Base-by-base conservation (phyloP, 2,797 vertebrate genomes). In the Rhincodon typus region DNA sequence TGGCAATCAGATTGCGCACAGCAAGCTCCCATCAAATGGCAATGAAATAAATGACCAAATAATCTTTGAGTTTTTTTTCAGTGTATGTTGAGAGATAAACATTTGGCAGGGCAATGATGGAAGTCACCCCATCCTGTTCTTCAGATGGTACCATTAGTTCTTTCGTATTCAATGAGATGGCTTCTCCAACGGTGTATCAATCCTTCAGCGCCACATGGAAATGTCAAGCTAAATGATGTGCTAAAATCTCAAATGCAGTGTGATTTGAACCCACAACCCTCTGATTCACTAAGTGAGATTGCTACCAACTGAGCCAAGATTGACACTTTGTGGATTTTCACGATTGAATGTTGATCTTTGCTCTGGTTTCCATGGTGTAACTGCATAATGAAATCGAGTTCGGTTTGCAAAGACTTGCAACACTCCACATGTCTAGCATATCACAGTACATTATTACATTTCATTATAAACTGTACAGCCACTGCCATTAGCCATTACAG, bases 291-390 rank as follows among this genome's bases (percentile, higher is more conserved):
- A 66, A 66, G 57, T 34, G 30, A 91, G 88, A 62, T 19, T n/a
- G 53, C 53, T 66, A 66, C 50, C 17, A 15, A 91, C 57, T n/a
- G 57, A 66, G 34, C 34, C 53, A 91, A 66, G 57, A 7, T 13
- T 30, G 50, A 34, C 50, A 88, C 10, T 12, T 57, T 57, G 57
- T 1, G 34, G 6, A 13, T n/a, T 91, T 57, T 66, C 57, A 38
- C 34, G 17, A 66, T 34, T 66, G 57, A 66, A 91, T n/a, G 57
- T 5, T 91, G 53, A 23, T 15, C 88, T 91, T 66, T 91, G 57
- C 53, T 62, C 88, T 66, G 57, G 88, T 91, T 90, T 91, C 88
- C 88, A 91, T 91, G 57, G 88, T 38, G 88, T 91, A 62, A 91
- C 57, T 66, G 88, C 88, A 66, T 66, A 91, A 91, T 38, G 57